Base-by-base conservation (phyloP, 2,797 vertebrate genomes). In the Moxostoma hubbsi region DNA sequence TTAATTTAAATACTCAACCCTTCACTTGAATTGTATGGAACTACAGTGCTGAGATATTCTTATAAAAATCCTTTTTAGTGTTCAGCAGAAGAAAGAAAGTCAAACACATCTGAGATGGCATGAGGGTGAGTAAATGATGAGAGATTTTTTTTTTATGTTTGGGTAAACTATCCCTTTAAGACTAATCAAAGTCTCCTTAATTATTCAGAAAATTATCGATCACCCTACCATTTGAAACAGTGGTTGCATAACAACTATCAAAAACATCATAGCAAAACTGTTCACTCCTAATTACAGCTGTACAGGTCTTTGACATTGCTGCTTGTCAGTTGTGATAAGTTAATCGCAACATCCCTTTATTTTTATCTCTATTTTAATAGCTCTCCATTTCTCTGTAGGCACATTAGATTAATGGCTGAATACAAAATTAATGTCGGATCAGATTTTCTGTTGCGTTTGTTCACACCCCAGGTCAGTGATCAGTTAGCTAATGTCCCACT, bases 391-490 rank as follows among this genome's bases (percentile, higher is more conserved):
- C 45, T 55, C 45, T 55, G 15, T 36, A 68, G 67, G 5, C 49
- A 50, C 46, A 55, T 79, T 53, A 70, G 74, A 73, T 73, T 76
- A 75, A 81, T 81, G 54, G 61, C 46, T 6, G 50, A 50, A n/a
- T 0, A 46, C 79, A 69, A 73, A 85, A 85, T 85, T 4, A 83
- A 85, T 64, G 61, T 64, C 5, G 64, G 66, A 70, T 86, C 57
- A 82, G 54, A 86, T 85, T 65, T 80, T 74, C 43, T n/a, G 50
- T 69, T 69, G 74, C 16, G 49, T 47, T 71, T 15, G 55, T 83
- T 88, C 76, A 77, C 71, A 59, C 66, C 36, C 7, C 11, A 54
- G 43, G 74, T 45, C 83, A 73, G 65, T 81, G 79, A 75, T 77
- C 50, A 75, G 75, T 16, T 18, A 46, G 16, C 57, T 46, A 73